Base-by-base conservation (phyloP, 2,113 vertebrate genomes). In the Platichthys flesus region DNA sequence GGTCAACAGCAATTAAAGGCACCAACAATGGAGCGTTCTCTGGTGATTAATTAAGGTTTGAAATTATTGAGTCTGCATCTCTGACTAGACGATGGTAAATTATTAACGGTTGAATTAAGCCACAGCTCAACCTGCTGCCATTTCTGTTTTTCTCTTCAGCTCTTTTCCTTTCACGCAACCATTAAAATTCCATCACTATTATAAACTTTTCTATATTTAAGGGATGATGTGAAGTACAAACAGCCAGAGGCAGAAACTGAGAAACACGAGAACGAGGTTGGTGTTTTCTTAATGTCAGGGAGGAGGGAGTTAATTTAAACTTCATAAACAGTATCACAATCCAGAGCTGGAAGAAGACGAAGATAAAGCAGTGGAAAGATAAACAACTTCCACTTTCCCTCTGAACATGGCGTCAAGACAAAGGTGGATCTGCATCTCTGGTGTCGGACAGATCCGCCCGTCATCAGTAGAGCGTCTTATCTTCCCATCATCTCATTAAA, bases 11-110 rank as follows among this genome's bases (percentile, higher is more conserved):
- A 88, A 91, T 92, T 93, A 92, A 89, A 85, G 49, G 67, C 83
- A 82, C 61, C 76, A 90, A 87, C 82, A 90, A 88, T 86, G 59
- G 71, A 71, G 70, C 70, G 2, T 77, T 75, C 84, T 85, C 69
- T 28, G 71, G 54, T 90, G 90, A 93, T 92, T 94, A 91, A 93
- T 93, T 90, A 88, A 85, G 76, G 87, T 74, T 47, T 90, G 84
- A 60, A 89, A 87, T 83, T 49, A 86, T 87, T 72, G 78, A 88
- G 87, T 80, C 85, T 77, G 79, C 78, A 8, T 57, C 77, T 84
- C 79, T 87, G 72, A 85, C 71, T 78, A 71, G 47, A 69, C 74
- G 77, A 77, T 69, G 66, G 68, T 87, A 92, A 90, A 93, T 93
- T 90, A 93, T 86, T 89, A 90, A 89, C 78, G 79, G 74, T 71